phyloP scores from a whole-genome alignment of 2,888 invertebrate species.

The Drosophila paracracens region DNA sequence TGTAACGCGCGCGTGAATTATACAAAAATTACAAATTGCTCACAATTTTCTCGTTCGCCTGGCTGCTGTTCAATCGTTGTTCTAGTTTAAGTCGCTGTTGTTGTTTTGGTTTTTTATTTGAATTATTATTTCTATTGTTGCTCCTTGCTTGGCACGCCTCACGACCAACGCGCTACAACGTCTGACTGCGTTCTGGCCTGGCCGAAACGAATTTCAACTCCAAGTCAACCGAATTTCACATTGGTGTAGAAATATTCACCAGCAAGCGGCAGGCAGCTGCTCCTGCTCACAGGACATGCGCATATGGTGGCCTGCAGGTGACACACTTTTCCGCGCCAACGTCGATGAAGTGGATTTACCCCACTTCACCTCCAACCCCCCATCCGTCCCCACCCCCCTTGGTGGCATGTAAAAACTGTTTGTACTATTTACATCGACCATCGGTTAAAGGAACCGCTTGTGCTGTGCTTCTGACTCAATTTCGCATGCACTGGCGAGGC shows the following conservation, averaged over 20 bases:
- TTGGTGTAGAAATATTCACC: slow-evolving; percentile 58
- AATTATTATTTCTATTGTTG: slow-evolving; percentile 26
- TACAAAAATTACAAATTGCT: slow-evolving; percentile 73
- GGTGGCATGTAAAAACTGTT: slow-evolving; percentile 42
- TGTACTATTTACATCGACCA: slow-evolving; percentile 71
- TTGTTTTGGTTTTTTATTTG: slow-evolving; percentile 13
- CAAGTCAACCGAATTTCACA: slow-evolving; percentile 24
- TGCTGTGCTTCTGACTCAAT: slow-evolving; percentile 50
- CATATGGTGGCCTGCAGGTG: slow-evolving; percentile 62
- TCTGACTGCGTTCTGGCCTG: slow-evolving; percentile 79
- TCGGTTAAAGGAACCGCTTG: slow-evolving; percentile 56
- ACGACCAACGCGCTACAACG: slow-evolving; percentile 82
- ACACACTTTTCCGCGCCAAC: slow-evolving; percentile 77
- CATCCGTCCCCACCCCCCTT: background rate
- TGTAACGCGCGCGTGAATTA: slow-evolving; percentile 63
- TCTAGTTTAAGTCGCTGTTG: slow-evolving; percentile 40
- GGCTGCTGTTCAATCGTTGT: slow-evolving; percentile 57
- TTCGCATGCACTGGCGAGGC: slow-evolving; percentile 68
- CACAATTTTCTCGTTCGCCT: slow-evolving; percentile 71
- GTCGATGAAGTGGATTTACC: slow-evolving; percentile 63
- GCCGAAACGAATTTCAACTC: slow-evolving; percentile 26
- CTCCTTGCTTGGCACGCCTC: slow-evolving; percentile 38
- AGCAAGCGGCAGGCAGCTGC: slow-evolving; percentile 25
- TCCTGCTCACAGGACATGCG: slow-evolving; percentile 71
- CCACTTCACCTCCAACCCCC: background rate